phyloP scores from a whole-genome alignment of 92 coral and sea anemone genomes.

The Heliopora coerulea region DNA sequence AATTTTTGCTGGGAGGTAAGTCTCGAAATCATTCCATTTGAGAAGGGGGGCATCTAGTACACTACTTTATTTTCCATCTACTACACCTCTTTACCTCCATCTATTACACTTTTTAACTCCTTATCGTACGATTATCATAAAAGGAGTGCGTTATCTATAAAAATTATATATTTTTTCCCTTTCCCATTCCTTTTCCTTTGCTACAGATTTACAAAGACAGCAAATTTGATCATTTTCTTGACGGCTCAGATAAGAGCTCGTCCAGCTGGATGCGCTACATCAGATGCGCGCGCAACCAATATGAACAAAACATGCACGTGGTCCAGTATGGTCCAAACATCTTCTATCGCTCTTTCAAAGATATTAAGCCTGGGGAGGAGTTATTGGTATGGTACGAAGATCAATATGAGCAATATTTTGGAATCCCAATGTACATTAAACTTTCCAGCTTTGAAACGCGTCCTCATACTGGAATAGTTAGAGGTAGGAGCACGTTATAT shows the following conservation, averaged over 20 bases:
- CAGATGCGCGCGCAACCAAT: slow-evolving; percentile 86
- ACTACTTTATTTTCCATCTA: too few relatives aligned
- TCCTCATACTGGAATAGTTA: neutral
- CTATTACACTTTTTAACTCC: too few relatives aligned
- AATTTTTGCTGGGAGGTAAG: slow-evolving; percentile 39
- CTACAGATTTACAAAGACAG: slow-evolving; percentile 85
- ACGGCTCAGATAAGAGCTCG: slow-evolving; percentile 78
- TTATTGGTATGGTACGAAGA: slow-evolving; percentile 94
- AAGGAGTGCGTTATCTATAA: neutral
- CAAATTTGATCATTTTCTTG: slow-evolving; percentile 69
- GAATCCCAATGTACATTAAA: slow-evolving; percentile 68
- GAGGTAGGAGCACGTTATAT: slow-evolving; percentile 27
- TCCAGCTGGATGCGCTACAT: slow-evolving; percentile 99
- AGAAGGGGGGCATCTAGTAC: too few relatives aligned
- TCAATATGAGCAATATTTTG: slow-evolving; percentile 84
- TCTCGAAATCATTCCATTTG: too few relatives aligned
- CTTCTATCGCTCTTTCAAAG: slow-evolving; percentile 80
- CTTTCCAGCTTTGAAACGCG: slow-evolving; percentile 27
- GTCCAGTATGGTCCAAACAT: slow-evolving; percentile 89
- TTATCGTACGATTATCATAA: too few relatives aligned
- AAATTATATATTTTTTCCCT: neutral
- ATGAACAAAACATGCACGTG: slow-evolving; percentile 82
- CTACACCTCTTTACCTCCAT: too few relatives aligned
- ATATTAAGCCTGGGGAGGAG: slow-evolving; percentile 76
- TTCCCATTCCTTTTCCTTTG: neutral